phyloP scores from a whole-genome alignment of 2,113 vertebrate species.

The Myanophis thanlyinensis region DNA sequence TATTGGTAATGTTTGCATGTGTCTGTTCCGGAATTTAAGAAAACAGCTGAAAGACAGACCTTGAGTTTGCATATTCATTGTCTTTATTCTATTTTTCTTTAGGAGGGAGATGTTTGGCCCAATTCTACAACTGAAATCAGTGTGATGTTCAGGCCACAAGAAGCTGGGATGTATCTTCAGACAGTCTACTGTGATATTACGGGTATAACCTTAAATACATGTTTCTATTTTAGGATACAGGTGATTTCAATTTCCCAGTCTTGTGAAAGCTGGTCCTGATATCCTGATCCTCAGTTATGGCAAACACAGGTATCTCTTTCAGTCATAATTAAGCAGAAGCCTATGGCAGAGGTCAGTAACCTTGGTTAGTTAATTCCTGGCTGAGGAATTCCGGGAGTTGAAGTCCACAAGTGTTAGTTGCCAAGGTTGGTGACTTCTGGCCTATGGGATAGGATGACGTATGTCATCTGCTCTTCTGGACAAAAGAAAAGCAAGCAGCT shows the following conservation, averaged over 20 bases:
- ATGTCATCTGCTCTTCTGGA: neutral
- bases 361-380: neutral
- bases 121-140: constrained; percentile 72
- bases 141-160: constrained; percentile 78
- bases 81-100: constrained; percentile 41
- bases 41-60: neutral
- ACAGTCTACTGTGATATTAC: constrained; percentile 83
- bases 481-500: neutral
- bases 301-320: neutral
- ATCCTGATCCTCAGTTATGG: neutral
- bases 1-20: neutral
- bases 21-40: neutral
- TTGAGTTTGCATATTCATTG: constrained; percentile 1
- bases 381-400: no score
- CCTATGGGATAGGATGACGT: neutral
- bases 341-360: neutral
- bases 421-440: no score
- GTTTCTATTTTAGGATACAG: neutral
- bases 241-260: neutral
- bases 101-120: constrained; percentile 85
- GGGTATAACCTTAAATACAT: constrained; percentile 65
- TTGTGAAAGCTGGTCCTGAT: neutral
- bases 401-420: no score
- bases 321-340: neutral
- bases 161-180: constrained; percentile 76